phyloP scores from a whole-genome alignment of 2,888 invertebrate genomes.

The Rhodophaea formosa region DNA sequence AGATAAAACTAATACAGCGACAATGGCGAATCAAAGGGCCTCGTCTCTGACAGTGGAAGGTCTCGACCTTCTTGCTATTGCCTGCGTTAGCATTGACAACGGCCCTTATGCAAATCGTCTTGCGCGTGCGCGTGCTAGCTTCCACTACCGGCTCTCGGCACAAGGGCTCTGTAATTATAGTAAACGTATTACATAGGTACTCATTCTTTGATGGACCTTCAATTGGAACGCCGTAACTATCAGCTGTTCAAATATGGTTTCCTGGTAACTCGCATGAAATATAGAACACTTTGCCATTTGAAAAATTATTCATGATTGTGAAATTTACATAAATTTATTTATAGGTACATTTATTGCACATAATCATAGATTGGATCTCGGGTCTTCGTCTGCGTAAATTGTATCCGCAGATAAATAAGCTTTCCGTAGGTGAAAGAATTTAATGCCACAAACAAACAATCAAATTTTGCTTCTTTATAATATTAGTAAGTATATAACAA shows the following conservation, averaged over 20 bases:
- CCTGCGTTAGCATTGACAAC: slow-evolving; percentile 64
- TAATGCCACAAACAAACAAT: too few relatives aligned
- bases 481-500: too few relatives aligned
- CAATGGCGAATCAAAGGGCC: slow-evolving; percentile 59
- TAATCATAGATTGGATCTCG: too few relatives aligned
- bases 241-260: slow-evolving; percentile 18
- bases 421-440: too few relatives aligned
- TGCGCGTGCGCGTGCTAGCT: slow-evolving; percentile 44
- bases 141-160: slow-evolving; percentile 36
- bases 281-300: neutral
- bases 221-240: slow-evolving; percentile 13
- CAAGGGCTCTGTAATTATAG: slow-evolving; percentile 19
- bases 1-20: slow-evolving; percentile 1
- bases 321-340: too few relatives aligned
- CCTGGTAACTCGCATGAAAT: neutral
- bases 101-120: slow-evolving; percentile 74
- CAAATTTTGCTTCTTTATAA: too few relatives aligned
- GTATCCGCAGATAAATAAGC: too few relatives aligned
- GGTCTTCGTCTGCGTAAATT: too few relatives aligned
- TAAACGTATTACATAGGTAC: slow-evolving; percentile 15
- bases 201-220: slow-evolving; percentile 19
- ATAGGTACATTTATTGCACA: too few relatives aligned
- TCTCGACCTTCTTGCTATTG: slow-evolving; percentile 66
- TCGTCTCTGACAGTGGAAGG: slow-evolving; percentile 59
- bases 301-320: neutral